Evolutionary conservation across 2,888 invertebrate genomes (phyloP).

Genomic region (Sipha maydis): DNA sequence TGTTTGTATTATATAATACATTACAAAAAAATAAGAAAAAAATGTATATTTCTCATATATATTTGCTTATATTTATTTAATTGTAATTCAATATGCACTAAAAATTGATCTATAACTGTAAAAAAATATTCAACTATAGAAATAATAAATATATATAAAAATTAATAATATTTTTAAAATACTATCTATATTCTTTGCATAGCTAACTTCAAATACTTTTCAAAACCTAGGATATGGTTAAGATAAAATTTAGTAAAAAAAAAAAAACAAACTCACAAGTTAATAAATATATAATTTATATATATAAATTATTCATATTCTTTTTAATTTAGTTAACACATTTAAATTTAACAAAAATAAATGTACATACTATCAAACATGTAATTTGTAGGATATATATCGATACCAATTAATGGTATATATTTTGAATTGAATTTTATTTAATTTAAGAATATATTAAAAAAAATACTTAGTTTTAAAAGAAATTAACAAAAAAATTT

Average conservation of each 20-base stretch:
- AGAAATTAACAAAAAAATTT: neutral
- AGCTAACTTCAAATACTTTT: neutral
- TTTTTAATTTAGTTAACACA: neutral
- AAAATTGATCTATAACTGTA: too few species aligned
- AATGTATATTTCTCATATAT: too few species aligned
- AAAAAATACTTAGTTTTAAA: neutral
- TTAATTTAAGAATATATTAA: neutral
- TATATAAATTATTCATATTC: neutral
- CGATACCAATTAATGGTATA: neutral
- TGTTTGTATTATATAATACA: too few species aligned
- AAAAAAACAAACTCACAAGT: neutral
- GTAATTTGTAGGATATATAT: neutral
- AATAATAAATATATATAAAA: too few species aligned
- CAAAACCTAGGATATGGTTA: neutral
- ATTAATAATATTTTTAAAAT: neutral
- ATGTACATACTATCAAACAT: neutral
- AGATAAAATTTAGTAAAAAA: neutral
- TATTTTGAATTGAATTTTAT: neutral
- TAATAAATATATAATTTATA: neutral
- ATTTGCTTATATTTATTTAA: too few species aligned
- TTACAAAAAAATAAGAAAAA: too few species aligned
- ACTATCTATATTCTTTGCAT: neutral
- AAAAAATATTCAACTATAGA: too few species aligned
- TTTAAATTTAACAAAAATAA: slow-evolving; percentile 10
- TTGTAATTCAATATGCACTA: too few species aligned